Conservation (phyloP, 2,888 invertebrate genomes). For the Chrysomela aeneicollis region DNA sequence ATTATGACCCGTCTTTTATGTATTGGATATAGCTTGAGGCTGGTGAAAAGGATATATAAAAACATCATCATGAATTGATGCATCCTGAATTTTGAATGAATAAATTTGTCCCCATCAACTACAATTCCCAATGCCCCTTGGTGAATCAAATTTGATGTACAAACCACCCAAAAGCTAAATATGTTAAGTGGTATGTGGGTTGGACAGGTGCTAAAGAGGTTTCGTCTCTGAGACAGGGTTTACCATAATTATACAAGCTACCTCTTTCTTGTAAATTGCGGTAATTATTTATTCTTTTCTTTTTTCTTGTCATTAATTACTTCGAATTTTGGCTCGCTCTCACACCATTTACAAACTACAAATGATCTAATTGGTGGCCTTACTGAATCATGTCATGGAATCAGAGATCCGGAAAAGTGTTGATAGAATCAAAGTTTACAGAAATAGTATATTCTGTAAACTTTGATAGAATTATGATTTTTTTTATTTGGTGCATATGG, state of each 20-base stretch:
- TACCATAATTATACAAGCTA: constrained; percentile 4
- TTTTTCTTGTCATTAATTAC: neutral
- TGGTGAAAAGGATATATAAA: neutral
- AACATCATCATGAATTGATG: neutral
- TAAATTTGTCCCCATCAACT: neutral
- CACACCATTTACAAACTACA: constrained; percentile 3
- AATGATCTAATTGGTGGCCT: neutral
- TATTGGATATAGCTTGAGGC: no score
- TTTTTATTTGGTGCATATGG: no score
- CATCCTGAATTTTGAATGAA: neutral
- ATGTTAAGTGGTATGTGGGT: constrained; percentile 4
- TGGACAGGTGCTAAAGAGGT: constrained; percentile 3
- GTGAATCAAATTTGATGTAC: neutral
- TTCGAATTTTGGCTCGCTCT: neutral
- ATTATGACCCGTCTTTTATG: no score
- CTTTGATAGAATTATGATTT: no score
- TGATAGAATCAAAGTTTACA: no score
- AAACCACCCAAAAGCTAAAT: constrained; percentile 7
- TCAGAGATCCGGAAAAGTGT: no score
- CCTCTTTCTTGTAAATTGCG: constrained; percentile 4
- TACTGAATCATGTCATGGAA: neutral
- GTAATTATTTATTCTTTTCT: neutral
- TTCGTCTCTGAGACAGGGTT: neutral
- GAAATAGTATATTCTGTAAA: no score
- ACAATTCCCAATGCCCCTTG: neutral